Base-by-base conservation (phyloP, 2,113 vertebrate genomes). In the Gulo gulo region DNA sequence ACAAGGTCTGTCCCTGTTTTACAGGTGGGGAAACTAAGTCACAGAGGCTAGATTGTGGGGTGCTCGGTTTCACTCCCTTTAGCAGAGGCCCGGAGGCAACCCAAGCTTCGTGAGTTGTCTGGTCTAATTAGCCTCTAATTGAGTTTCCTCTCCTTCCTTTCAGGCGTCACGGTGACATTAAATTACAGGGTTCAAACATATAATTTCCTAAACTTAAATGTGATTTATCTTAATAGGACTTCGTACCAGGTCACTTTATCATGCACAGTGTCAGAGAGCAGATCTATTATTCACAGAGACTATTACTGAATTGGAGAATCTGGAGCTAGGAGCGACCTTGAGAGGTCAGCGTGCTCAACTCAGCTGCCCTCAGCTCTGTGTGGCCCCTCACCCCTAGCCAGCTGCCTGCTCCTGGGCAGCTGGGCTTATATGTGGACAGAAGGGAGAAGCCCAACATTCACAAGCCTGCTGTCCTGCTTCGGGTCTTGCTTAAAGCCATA, bases 121-220 rank as follows among this genome's bases (percentile, higher is more conserved):
- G 80, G 87, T 90, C 91, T 98, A 97, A 98, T 98, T 96, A 96
- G 55, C 59, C 36, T 94, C 94, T 98, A 96, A 97, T 96, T 96
- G 98, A 97, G 97, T 97, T 94, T 78, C 67, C 34, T 95, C 24
- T 95, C 92, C 76, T 98, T 97, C 97, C 92, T 98, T 82, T 97
- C 50, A 47, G 81, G 92, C 85, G 12, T 97, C 92, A 94, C 59
- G 26, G 94, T 97, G 97, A 96, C 97, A 97, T 96, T 95, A 97
- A 97, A 98, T 98, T 97, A 98, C 88, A 97, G 96, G 97, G 98
- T 97, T 97, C 94, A 97, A 97, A 97, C 97, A 88, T 97, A 96
- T 97, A 97, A 97, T 98, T 97, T 98, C 97, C 97, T 96, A 92
- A 98, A 97, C 95, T 97, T 97, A 97, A 96, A 94, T 96, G 94